These are phyloP conservation scores for Tyria jacobaeae DNA, from an alignment of 2,888 invertebrate genomes.

Conservation along the genomic window DNA sequence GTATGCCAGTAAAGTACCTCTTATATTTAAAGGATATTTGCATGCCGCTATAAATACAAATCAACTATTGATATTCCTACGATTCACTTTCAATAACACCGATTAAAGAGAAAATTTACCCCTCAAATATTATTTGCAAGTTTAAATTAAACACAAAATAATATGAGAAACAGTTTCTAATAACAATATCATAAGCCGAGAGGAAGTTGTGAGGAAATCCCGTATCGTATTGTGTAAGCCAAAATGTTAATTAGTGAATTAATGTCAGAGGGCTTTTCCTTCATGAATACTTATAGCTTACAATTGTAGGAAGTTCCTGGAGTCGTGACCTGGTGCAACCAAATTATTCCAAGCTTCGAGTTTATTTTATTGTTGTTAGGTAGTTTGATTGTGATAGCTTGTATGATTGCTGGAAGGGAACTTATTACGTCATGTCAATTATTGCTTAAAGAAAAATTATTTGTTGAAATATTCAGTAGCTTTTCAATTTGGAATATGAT, in stretches of 20 bases:
- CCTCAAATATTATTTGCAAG: slow-evolving; percentile 12
- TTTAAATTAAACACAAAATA: slow-evolving; percentile 41
- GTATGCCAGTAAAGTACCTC: too few relatives aligned
- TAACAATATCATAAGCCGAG: slow-evolving; percentile 50
- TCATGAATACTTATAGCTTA: slow-evolving; percentile 57
- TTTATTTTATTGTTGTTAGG: slow-evolving; percentile 17
- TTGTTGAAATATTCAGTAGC: background rate
- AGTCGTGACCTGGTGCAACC: slow-evolving; percentile 19
- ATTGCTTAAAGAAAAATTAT: background rate
- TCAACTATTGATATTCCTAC: background rate
- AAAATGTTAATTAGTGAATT: slow-evolving; percentile 76
- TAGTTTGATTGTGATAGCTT: slow-evolving; percentile 17
- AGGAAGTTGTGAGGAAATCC: slow-evolving; percentile 68
- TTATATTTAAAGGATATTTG: too few relatives aligned
- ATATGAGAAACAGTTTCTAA: slow-evolving; percentile 47
- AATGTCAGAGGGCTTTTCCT: slow-evolving; percentile 62
- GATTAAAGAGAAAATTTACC: background rate
- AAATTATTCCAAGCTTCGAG: slow-evolving; percentile 17
- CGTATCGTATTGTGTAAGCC: slow-evolving; percentile 63
- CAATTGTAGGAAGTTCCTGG: slow-evolving; percentile 18
- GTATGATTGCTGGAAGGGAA: background rate
- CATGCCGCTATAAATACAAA: background rate
- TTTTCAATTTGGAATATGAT: background rate
- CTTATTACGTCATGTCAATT: background rate
- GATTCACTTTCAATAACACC: slow-evolving; percentile 1